A percentile compares a stretch with the other conserved stretches of the same genome.
Evolutionary conservation across 2,888 invertebrate genomes (phyloP).

Genomic region (Podotricha telesiphe): DNA sequence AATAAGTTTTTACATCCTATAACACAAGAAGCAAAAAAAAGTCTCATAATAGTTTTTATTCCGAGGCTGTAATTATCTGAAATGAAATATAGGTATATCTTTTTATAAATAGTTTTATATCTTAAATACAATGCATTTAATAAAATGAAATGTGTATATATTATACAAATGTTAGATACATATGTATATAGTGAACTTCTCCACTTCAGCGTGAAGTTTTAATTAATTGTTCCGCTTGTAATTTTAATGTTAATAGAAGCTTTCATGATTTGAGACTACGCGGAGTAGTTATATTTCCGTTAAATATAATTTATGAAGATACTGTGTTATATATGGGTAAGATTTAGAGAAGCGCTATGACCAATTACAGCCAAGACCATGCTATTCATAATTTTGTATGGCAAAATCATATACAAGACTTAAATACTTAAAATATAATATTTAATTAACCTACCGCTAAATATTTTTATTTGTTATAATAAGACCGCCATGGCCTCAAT

Average conservation of each 20-base stretch:
- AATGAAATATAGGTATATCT: conserved; percentile 1
- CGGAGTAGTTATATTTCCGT: conserved; percentile 13
- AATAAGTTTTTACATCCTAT: neutral
- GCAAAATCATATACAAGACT: neutral
- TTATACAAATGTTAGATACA: conserved; percentile 14
- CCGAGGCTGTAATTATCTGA: conserved; percentile 1
- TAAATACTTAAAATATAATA: neutral
- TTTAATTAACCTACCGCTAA: neutral
- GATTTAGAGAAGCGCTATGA: too few relatives aligned
- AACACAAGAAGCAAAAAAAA: neutral
- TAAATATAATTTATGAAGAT: conserved; percentile 15
- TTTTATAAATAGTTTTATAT: neutral
- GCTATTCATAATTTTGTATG: too few relatives aligned
- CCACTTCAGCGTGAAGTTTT: conserved; percentile 37
- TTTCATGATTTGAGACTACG: conserved; percentile 32
- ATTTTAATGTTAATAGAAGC: conserved; percentile 37
- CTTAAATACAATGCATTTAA: neutral
- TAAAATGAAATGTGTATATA: conserved; percentile 9
- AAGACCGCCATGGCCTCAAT: neutral
- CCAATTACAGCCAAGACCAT: too few relatives aligned
- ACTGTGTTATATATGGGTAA: neutral
- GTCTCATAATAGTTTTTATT: neutral
- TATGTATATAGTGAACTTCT: conserved; percentile 21
- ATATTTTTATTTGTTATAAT: neutral
- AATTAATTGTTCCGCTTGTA: conserved; percentile 42